These are phyloP conservation scores for Halcyon senegalensis DNA, from an alignment of 2,113 vertebrate species.

Conservation along the genomic window DNA sequence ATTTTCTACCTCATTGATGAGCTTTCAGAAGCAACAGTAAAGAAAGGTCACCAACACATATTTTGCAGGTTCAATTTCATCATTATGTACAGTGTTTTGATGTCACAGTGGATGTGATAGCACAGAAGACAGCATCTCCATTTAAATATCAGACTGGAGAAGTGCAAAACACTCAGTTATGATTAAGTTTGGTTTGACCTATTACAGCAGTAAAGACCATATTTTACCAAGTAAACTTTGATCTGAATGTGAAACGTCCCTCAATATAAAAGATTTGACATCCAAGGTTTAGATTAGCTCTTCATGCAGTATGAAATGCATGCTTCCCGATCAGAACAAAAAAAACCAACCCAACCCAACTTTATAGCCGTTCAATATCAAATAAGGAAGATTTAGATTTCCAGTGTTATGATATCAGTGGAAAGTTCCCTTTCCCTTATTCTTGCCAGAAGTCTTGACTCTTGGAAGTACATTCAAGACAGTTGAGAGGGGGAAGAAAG, in stretches of 20 bases:
- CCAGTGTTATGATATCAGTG: neutral
- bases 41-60: slow-evolving; percentile 67
- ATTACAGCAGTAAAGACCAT: neutral
- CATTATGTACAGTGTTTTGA: neutral
- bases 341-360: neutral
- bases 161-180: neutral
- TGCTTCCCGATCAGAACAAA: neutral
- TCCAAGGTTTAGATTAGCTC: neutral
- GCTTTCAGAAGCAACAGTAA: slow-evolving; percentile 43
- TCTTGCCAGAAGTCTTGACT: neutral
- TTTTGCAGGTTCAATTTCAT: slow-evolving; percentile 57
- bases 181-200: neutral
- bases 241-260: neutral
- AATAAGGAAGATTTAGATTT: neutral
- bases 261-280: neutral
- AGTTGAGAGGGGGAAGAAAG: neutral
- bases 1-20: slow-evolving; percentile 32
- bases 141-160: neutral
- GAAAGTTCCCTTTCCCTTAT: neutral
- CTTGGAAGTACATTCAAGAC: neutral
- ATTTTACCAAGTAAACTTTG: neutral
- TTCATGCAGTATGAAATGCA: neutral
- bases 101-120: neutral
- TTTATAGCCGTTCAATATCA: neutral
- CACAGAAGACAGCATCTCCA: neutral